phyloP scores from a whole-genome alignment of 2,113 vertebrate species.

The Zosterops borbonicus region DNA sequence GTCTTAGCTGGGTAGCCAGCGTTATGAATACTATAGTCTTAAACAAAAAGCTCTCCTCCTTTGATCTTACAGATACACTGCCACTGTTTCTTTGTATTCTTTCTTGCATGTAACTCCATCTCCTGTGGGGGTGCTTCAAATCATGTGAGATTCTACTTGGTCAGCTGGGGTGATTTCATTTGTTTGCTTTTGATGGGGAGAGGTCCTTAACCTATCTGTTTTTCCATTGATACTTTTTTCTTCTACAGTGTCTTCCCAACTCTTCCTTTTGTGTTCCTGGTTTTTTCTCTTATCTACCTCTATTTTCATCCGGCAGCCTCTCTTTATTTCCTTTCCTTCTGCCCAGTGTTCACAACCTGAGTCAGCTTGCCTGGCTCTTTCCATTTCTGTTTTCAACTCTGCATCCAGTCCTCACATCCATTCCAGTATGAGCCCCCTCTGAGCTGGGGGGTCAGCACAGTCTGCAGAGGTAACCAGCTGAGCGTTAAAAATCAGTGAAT shows the following conservation, averaged over 20 bases:
- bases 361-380: not conserved
- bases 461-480: not conserved
- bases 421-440: not conserved
- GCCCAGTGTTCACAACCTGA: not conserved
- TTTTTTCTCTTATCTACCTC: not conserved
- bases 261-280: not conserved
- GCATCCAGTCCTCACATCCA: not conserved
- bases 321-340: not conserved
- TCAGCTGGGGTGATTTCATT: not conserved
- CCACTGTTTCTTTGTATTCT: not conserved
- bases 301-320: not conserved
- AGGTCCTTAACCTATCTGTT: not conserved
- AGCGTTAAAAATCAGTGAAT: not conserved
- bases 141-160: not conserved
- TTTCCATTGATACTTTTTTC: not conserved
- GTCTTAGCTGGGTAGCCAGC: not conserved
- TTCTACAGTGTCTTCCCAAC: not conserved
- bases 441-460: not conserved
- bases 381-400: not conserved
- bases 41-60: constrained; percentile 18
- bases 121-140: not conserved
- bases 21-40: constrained; percentile 25
- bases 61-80: not conserved
- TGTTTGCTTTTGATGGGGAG: not conserved
- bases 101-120: not conserved